Evolutionary conservation across 2,797 vertebrate species (phyloP), one percentile per base, ranked within the genome.

Genomic region (Tokudaia tokunoshimensis): DNA sequence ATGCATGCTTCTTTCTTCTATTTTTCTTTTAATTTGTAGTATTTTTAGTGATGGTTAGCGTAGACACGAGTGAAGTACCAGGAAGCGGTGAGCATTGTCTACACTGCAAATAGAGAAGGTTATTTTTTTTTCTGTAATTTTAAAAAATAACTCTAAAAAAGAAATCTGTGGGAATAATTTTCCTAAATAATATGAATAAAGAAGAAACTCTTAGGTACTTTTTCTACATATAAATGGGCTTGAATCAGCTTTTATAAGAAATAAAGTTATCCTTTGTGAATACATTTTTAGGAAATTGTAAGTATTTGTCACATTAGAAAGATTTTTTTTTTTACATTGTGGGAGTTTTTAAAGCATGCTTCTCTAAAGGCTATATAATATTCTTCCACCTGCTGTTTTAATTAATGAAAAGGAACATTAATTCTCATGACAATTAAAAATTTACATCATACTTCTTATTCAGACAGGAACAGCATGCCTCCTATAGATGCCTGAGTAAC

Each of bases 231-330:
- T 37, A 87, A 91, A 37, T 80, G 79, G 59, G 75, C 55, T 94
- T 94, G 90, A 78, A 63, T 63, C 20, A 63, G n/a, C 34, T 72
- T 91, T 95, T 83, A 91, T 75, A 57, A 57, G 50, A 85, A 95
- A 83, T 96, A 93, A 96, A 61, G 91, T 80, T 92, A 88, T 10
- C 9, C 4, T 96, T 90, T 80, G 47, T 84, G 61, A 93, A 93
- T 80, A 1, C n/a, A 59, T 47, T 47, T 83, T 87, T 82, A 55
- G 3, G 89, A 92, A 86, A 92, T 81, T 94, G 26, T 72, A 89
- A 84, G 63, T n/a, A 67, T 70, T 96, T 91, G 29, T 74, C 31
- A 67, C n/a, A 19, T 14, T 85, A 82, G 26, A 86, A 37, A 94
- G 67, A 3, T 81, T 61, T 57, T 57, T 59, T 29, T 92, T 95